Evolutionary conservation across 2,797 vertebrate species (phyloP).

Genomic region (Hippocampus kuda): DNA sequence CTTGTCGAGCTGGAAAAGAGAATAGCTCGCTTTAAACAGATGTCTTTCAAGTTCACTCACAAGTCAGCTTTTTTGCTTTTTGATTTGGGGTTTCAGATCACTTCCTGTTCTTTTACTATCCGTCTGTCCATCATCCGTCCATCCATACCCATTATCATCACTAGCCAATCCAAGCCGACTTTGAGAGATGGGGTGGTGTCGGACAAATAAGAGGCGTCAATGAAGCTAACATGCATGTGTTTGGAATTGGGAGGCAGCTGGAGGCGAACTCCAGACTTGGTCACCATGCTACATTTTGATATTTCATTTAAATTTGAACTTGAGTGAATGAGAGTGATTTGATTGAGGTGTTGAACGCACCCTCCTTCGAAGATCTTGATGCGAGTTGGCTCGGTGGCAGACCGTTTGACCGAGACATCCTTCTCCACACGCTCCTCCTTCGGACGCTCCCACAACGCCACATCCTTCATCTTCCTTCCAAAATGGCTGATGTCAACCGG

Average conservation of each 20-base stretch:
- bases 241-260: no score
- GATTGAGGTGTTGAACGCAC: conserved; percentile 55
- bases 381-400: conserved; percentile 79
- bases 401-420: conserved; percentile 75
- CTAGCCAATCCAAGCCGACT: no score
- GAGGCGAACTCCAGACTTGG: no score
- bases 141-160: no score
- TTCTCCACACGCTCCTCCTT: conserved; percentile 91
- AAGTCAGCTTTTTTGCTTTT: not conserved
- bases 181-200: no score
- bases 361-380: conserved; percentile 99
- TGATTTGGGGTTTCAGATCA: not conserved
- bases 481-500: conserved; percentile 79
- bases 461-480: conserved; percentile 88
- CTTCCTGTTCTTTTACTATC: not conserved
- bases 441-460: conserved; percentile 80
- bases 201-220: no score
- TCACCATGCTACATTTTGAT: not conserved
- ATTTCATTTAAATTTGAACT: not conserved
- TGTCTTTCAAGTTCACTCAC: not conserved
- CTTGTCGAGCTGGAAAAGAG: not conserved
- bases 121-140: no score
- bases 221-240: no score
- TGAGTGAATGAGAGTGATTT: not conserved
- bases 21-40: not conserved